Evolutionary conservation across 2,797 vertebrate genomes (phyloP), one percentile per base, ranked within the genome.

Genomic region (Hippocampus kuda): DNA sequence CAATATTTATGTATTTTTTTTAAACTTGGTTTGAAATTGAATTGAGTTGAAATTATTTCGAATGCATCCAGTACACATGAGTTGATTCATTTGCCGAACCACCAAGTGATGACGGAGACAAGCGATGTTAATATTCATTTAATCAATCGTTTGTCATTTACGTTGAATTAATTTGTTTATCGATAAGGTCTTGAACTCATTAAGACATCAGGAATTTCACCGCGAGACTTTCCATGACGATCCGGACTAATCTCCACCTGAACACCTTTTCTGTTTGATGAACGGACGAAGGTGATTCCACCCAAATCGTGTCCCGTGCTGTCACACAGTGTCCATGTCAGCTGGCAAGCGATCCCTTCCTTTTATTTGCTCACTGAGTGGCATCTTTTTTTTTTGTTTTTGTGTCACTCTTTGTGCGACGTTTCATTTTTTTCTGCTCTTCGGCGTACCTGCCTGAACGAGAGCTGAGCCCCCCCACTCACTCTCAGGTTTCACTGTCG

Each of bases 401-500:
- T 6, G 34, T 60, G 59, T 34, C 27, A 34, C 30, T 4, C 12
- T 11, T 48, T 27, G 63, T 65, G 24, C 3, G 6, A 9, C 15
- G 12, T 48, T 48, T 2, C 24, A 16, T 48, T 65, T 46, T 15
- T 64, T 22, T 46, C 15, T 46, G n/a, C 41, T 44, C 44, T 48
- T 65, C 13, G 18, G n/a, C 42, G 16, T 1, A 68, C 56, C 41
- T 60, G 41, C 24, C 67, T 46, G 54, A 41, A 15, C 30, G 8
- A 46, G 67, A 61, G 51, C 15, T 12, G 57, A 77, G 41, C 5
- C 20, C 56, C 30, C 2, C 18, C 6, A 0, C 20, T 0, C 15
- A 2, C 27, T 72, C 79, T 87, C 84, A 30, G 78, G 81, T 88
- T 87, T 82, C 85, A 70, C 27, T 65, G 66, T 72, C 4, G 68